phyloP scores from a whole-genome alignment of 2,797 vertebrate species.

The Tympanoctomys barrerae region DNA sequence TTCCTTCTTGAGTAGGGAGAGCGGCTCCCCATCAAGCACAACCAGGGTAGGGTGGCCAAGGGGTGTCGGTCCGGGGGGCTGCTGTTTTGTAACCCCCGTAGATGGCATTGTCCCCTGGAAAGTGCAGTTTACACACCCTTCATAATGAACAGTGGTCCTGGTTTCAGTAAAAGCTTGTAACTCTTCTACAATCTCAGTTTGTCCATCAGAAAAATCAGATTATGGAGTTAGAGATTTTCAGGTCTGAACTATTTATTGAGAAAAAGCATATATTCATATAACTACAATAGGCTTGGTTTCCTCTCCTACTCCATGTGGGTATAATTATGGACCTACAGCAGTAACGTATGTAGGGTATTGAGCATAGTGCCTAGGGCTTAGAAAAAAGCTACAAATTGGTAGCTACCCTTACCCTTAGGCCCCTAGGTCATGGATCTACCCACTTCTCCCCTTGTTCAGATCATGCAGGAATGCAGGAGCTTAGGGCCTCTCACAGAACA shows the following conservation, averaged over 20 bases:
- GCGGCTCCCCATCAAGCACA: background rate
- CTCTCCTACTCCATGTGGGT: slow-evolving; percentile 26
- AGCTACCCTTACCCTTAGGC: background rate
- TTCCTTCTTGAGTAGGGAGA: slow-evolving; percentile 2
- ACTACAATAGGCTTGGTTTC: slow-evolving; percentile 24
- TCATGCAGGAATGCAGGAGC: background rate
- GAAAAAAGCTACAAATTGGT: background rate
- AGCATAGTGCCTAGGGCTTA: slow-evolving; percentile 44
- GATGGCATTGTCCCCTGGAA: background rate
- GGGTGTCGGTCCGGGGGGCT: background rate
- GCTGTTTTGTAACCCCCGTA: background rate
- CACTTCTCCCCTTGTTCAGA: slow-evolving; percentile 10
- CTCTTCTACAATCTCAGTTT: background rate
- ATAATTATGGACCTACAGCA: slow-evolving; percentile 7
- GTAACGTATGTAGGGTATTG: slow-evolving; percentile 1
- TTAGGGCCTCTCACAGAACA: slow-evolving; percentile 23
- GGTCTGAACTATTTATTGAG: slow-evolving; percentile 26
- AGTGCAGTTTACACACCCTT: background rate
- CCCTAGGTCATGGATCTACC: background rate
- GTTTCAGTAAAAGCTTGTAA: background rate
- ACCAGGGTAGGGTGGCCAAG: background rate
- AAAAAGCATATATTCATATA: slow-evolving; percentile 47
- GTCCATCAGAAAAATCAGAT: slow-evolving; percentile 18
- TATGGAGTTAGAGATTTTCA: background rate
- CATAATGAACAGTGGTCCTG: background rate